These are phyloP conservation scores for Microctonus hyperodae DNA, from an alignment of 2,888 invertebrate genomes.

Conservation along the genomic window DNA sequence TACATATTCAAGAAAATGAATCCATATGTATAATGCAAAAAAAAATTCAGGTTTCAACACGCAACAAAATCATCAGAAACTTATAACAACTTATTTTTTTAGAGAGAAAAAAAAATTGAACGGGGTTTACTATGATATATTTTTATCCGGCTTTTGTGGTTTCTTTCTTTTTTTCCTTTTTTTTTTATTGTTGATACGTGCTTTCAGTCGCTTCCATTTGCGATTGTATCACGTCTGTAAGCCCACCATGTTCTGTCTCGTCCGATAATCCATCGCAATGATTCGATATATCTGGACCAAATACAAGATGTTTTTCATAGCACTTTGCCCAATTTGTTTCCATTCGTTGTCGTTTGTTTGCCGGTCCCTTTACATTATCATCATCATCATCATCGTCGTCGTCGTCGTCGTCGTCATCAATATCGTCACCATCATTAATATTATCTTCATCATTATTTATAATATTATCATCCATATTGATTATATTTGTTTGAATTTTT, in stretches of 20 bases:
- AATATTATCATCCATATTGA: neutral
- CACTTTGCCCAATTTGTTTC: conserved; percentile 36
- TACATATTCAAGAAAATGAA: neutral
- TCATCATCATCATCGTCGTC: conserved; percentile 12
- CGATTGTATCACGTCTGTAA: conserved; percentile 6
- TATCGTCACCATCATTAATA: neutral
- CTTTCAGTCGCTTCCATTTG: neutral
- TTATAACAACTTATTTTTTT: neutral
- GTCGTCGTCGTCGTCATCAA: conserved; percentile 13
- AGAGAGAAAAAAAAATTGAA: conserved; percentile 1
- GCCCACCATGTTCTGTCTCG: conserved; percentile 7
- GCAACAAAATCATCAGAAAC: neutral
- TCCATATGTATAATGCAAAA: neutral
- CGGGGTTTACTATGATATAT: neutral
- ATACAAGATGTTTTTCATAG: conserved; percentile 38
- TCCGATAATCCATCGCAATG: neutral
- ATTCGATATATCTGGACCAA: conserved; percentile 31
- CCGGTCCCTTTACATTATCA: conserved; percentile 19
- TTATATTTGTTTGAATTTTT: neutral
- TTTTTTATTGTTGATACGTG: conserved; percentile 19
- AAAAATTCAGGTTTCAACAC: neutral
- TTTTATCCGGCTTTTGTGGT: conserved; percentile 30
- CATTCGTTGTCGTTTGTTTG: conserved; percentile 23
- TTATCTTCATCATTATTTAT: no score
- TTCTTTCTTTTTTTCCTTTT: conserved; percentile 33